phyloP scores from a whole-genome alignment of 2,797 vertebrate species.

The Masticophis lateralis region DNA sequence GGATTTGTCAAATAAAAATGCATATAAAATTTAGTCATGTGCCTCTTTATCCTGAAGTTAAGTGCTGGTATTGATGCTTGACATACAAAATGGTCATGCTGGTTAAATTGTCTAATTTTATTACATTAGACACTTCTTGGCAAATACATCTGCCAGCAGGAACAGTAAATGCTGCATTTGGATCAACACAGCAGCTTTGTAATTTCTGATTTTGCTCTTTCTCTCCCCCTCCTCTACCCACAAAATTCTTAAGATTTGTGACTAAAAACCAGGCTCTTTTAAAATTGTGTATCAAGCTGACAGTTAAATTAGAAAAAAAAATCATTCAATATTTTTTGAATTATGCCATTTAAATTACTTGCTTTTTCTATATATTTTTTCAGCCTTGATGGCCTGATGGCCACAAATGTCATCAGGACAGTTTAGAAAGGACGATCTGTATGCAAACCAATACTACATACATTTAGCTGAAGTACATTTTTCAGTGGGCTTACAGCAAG shows the following conservation, averaged over 20 bases:
- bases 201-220: conserved; percentile 59
- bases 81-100: conserved; percentile 74
- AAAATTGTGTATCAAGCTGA: conserved; percentile 65
- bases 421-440: conserved; percentile 30
- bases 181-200: conserved; percentile 60
- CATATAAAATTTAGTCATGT: conserved; percentile 67
- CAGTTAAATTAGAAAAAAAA: conserved; percentile 59
- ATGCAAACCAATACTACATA: neutral
- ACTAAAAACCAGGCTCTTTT: conserved; percentile 57
- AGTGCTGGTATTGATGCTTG: conserved; percentile 71
- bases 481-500: neutral
- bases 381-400: conserved; percentile 34
- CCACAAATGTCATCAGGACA: conserved; percentile 16
- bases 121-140: conserved; percentile 76
- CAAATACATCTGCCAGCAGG: conserved; percentile 75
- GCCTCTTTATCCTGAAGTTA: conserved; percentile 68
- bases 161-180: conserved; percentile 73
- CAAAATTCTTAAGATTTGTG: conserved; percentile 61
- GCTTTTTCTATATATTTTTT: conserved; percentile 21
- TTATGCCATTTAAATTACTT: conserved; percentile 57
- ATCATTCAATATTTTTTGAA: conserved; percentile 28
- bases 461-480: neutral
- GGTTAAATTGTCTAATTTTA: conserved; percentile 80
- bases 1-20: conserved; percentile 58
- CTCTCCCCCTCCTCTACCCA: neutral